These are phyloP conservation scores for Tenthredo amoena DNA, from an alignment of 2,888 invertebrate species.

Conservation along the genomic window DNA sequence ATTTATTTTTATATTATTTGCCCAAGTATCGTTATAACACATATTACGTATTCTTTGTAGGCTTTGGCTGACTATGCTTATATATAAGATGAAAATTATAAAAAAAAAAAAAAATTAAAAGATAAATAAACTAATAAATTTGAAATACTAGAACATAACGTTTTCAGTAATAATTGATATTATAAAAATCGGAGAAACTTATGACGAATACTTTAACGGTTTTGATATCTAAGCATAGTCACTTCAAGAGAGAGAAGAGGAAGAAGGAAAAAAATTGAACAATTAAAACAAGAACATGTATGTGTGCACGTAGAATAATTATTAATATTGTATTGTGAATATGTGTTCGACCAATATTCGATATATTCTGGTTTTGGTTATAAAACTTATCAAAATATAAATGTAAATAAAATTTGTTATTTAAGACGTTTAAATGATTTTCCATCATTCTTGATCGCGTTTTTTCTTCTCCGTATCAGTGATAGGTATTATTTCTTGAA, in stretches of 20 bases:
- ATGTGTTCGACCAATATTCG: conserved; percentile 54
- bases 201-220: not conserved
- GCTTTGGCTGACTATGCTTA: conserved; percentile 50
- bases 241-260: conserved; percentile 3
- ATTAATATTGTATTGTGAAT: conserved; percentile 54
- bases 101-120: conserved; percentile 9
- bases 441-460: not conserved
- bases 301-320: conserved; percentile 52
- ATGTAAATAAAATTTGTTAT: conserved; percentile 77
- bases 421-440: conserved; percentile 62
- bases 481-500: not conserved
- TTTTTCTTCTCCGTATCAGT: not conserved
- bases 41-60: conserved; percentile 36
- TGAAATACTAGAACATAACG: not conserved
- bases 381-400: conserved; percentile 67
- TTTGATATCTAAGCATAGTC: conserved; percentile 50
- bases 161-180: conserved; percentile 10
- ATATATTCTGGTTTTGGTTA: conserved; percentile 68
- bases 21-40: conserved; percentile 58
- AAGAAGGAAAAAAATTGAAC: conserved; percentile 10
- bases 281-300: conserved; percentile 35
- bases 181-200: not conserved
- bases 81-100: not conserved
- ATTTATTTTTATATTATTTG: conserved; percentile 70
- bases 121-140: not conserved